Evolutionary conservation across 1,140 invertebrate genomes (phyloP).

Genomic region (Pantala flavescens): DNA sequence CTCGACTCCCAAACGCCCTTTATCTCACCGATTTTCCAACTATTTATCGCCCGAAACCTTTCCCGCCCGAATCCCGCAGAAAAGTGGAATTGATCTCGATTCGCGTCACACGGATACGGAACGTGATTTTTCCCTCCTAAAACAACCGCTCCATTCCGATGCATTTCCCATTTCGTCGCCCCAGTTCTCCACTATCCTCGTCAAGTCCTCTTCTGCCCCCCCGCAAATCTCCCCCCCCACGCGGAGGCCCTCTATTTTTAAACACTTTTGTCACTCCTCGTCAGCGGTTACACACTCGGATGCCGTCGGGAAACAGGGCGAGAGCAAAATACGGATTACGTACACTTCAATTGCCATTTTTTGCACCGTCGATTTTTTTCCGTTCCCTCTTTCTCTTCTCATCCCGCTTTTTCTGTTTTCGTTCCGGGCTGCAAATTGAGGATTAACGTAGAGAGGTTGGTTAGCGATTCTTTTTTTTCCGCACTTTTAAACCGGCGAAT

Average conservation of each 20-base stretch:
- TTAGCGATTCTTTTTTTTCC: not conserved
- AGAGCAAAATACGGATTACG: not conserved
- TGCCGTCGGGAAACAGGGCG: not conserved
- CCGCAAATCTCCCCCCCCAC: not conserved
- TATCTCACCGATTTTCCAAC: no score
- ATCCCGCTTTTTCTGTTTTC: not conserved
- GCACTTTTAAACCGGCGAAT: no score
- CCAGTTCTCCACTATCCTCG: not conserved
- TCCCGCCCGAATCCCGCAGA: no score
- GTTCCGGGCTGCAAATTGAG: not conserved
- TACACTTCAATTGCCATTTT: conserved; percentile 3
- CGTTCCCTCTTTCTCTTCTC: not conserved
- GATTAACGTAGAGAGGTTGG: not conserved
- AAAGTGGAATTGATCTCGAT: no score
- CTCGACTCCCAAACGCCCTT: no score
- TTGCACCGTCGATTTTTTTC: not conserved
- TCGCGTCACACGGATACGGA: no score
- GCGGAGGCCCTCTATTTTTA: not conserved
- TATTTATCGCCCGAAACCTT: no score
- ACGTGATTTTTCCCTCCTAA: no score
- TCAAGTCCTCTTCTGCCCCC: not conserved
- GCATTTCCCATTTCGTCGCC: not conserved
- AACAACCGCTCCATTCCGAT: not conserved
- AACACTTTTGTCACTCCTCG: conserved; percentile 5
- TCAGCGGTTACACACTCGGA: not conserved